Conservation (phyloP, 2,797 vertebrate genomes). For the Intellagama lesueurii region DNA sequence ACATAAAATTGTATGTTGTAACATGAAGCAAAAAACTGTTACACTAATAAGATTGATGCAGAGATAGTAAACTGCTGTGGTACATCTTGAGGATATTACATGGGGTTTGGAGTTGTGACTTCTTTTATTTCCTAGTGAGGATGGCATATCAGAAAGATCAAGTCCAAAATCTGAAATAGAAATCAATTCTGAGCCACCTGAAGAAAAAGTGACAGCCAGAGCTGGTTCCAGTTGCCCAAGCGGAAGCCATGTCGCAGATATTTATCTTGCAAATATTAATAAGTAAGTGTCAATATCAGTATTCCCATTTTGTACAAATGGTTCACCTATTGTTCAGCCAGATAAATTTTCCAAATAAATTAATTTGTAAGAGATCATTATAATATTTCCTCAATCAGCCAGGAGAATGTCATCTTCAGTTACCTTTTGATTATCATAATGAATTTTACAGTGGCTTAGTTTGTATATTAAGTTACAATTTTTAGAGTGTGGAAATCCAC, state of each 20-base stretch:
- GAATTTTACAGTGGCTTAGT: neutral
- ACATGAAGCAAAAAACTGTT: neutral
- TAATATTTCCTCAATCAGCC: neutral
- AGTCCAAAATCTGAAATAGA: conserved; percentile 94
- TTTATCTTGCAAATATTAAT: conserved; percentile 98
- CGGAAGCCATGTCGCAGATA: conserved; percentile 95
- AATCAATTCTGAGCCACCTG: conserved; percentile 82
- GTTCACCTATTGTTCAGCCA: conserved; percentile 16
- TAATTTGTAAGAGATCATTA: neutral
- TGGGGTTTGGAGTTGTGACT: conserved; percentile 57
- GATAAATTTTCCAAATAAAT: neutral
- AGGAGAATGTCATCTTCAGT: neutral
- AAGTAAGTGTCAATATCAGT: conserved; percentile 86
- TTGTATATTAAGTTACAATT: neutral
- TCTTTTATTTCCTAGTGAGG: conserved; percentile 81
- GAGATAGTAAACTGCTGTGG: neutral
- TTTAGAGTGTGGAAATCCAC: neutral
- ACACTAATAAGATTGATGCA: neutral
- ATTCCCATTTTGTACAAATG: conserved; percentile 47
- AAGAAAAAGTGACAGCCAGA: conserved; percentile 92
- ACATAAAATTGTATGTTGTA: neutral
- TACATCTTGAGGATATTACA: conserved; percentile 31
- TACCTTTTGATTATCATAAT: neutral
- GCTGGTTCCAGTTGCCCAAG: conserved; percentile 91
- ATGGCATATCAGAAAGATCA: conserved; percentile 86